Base-by-base conservation (phyloP, 2,888 invertebrate species). In the Epinotia demarniana region DNA sequence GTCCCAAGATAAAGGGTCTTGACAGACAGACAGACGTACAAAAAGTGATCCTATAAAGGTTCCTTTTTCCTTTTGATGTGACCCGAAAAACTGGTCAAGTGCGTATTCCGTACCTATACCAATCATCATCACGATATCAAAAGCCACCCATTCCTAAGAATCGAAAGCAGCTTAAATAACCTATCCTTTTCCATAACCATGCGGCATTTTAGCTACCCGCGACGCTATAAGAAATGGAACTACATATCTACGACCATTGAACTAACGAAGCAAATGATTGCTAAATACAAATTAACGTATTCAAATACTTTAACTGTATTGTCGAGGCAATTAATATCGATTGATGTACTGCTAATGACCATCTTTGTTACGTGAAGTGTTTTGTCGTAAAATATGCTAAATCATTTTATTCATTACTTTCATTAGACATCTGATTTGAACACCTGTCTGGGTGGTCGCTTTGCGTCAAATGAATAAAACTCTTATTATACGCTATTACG, bases 261-360 rank as follows among this genome's bases (percentile, higher is more conserved):
- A 70, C 64, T 75, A 75, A 75, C 66, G 70, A 75, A 70, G 64
- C 75, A 71, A 75, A 43, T 74, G 67, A 74, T 73, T 66, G 70
- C 70, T 70, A 73, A 77, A 74, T 39, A 73, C 55, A 74, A 77
- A 77, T 74, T 77, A 77, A 74, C 66, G 74, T 66, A 73, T 75
- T 67, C 53, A 71, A 73, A 71, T 71, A 75, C 61, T 64, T 49
- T 39, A 64, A 23, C 57, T 61, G 58, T 58, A 66, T 72, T 75
- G 76, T 70, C 53, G 60, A 19, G 67, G 64, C 62, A 73, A 73
- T 73, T 70, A 73, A 62, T 63, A 73, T 74, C 77, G 63, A 77
- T 76, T 76, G 69, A 73, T 63, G 68, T 55, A 49, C 53, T 72
- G 61, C 66, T 77, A 77, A 77, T 77, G 73, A 77, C 53, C 49